Evolutionary conservation across 2,113 vertebrate species (phyloP).

Genomic region (Macrotis lagotis): DNA sequence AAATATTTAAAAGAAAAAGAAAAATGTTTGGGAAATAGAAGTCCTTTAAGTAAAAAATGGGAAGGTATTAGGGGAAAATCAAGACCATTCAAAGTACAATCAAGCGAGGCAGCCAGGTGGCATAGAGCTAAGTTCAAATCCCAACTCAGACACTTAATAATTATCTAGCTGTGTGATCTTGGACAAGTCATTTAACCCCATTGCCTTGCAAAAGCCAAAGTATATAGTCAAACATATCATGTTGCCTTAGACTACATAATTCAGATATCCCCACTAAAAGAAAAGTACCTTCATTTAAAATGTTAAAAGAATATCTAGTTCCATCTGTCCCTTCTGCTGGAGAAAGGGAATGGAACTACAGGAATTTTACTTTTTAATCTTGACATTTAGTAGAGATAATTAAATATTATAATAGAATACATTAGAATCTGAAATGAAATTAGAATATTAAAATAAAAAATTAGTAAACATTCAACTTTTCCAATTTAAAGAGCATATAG

Average conservation of each 20-base stretch:
- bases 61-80: background rate
- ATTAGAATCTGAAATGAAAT: background rate
- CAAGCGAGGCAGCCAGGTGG: no score
- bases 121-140: no score
- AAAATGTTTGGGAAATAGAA: constrained; percentile 17
- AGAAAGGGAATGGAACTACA: constrained; percentile 4
- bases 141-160: no score
- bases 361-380: background rate
- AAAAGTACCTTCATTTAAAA: background rate
- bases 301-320: constrained; percentile 7
- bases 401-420: background rate
- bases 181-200: no score
- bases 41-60: constrained; percentile 27
- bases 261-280: background rate
- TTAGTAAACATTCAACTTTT: background rate
- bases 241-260: background rate
- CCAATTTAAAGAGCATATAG: background rate
- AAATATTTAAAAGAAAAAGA: background rate
- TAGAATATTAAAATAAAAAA: background rate
- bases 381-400: background rate
- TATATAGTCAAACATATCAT: constrained; percentile 5
- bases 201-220: no score
- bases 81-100: constrained; percentile 35
- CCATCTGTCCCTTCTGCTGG: background rate
- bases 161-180: no score